phyloP scores from a whole-genome alignment of 2,797 vertebrate genomes.

The Ctenopoma kingsleyae region DNA sequence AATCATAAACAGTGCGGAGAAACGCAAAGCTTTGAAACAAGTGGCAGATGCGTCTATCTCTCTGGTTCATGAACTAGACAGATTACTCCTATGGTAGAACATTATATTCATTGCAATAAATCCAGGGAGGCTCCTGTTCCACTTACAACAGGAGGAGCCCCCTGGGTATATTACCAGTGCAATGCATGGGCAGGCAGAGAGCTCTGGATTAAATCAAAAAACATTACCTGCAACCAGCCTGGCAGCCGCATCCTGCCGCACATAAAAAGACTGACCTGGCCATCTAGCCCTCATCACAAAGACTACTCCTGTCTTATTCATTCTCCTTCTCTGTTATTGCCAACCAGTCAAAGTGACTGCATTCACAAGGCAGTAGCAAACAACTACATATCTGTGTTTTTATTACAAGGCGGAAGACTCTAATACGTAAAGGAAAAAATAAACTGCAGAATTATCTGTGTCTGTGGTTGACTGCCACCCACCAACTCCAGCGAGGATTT shows the following conservation, averaged over 20 bases:
- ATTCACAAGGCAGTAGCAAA: slow-evolving; percentile 42
- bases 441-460: slow-evolving; percentile 55
- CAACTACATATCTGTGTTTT: slow-evolving; percentile 26
- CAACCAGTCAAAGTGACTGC: slow-evolving; percentile 27
- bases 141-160: slow-evolving; percentile 46
- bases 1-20: slow-evolving; percentile 1
- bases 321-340: slow-evolving; percentile 26
- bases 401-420: slow-evolving; percentile 37
- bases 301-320: slow-evolving; percentile 9
- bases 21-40: slow-evolving; percentile 31
- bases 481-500: slow-evolving; percentile 41
- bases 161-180: slow-evolving; percentile 59
- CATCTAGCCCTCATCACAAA: slow-evolving; percentile 19
- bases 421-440: slow-evolving; percentile 47
- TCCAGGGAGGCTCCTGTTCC: slow-evolving; percentile 54
- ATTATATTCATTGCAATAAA: slow-evolving; percentile 46
- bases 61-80: slow-evolving; percentile 48
- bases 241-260: slow-evolving; percentile 64
- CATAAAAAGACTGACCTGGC: slow-evolving; percentile 44
- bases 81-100: slow-evolving; percentile 49
- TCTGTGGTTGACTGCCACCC: slow-evolving; percentile 40
- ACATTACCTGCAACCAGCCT: slow-evolving; percentile 66
- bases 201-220: slow-evolving; percentile 76
- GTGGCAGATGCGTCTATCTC: slow-evolving; percentile 27
- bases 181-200: slow-evolving; percentile 44